These are phyloP conservation scores for Nasonovia ribisnigri DNA, from an alignment of 2,888 invertebrate genomes.

Conservation along the genomic window DNA sequence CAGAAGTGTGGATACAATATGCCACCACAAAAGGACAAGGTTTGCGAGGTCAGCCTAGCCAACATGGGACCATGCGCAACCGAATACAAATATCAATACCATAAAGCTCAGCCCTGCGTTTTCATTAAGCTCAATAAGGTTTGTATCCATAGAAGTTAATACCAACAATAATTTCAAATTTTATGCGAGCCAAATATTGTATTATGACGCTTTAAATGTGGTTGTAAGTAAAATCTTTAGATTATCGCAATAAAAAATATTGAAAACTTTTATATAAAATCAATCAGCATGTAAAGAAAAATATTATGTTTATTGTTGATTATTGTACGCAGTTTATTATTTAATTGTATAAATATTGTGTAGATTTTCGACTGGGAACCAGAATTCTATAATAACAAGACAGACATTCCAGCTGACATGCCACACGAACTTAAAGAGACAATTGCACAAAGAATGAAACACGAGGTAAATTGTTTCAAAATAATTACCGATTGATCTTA, in stretches of 20 bases:
- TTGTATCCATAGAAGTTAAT: constrained; percentile 68
- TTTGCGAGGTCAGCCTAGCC: constrained; percentile 73
- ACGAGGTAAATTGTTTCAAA: constrained; percentile 38
- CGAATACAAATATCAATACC: constrained; percentile 77
- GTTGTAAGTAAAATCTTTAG: too few relatives aligned
- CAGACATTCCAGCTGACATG: constrained; percentile 75
- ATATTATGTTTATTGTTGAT: neutral
- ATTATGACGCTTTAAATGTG: too few relatives aligned
- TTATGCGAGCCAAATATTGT: neutral
- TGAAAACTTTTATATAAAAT: neutral
- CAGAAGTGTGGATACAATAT: constrained; percentile 74
- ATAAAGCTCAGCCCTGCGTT: constrained; percentile 83
- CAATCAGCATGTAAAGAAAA: neutral
- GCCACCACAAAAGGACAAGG: constrained; percentile 71
- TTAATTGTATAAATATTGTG: constrained; percentile 66
- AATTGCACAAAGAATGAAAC: constrained; percentile 4
- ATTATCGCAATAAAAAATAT: neutral
- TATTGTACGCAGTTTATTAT: neutral
- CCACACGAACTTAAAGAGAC: constrained; percentile 68
- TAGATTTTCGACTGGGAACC: constrained; percentile 84
- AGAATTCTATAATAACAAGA: constrained; percentile 74
- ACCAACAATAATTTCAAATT: neutral
- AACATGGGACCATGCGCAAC: constrained; percentile 73
- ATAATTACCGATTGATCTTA: neutral
- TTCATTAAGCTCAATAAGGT: constrained; percentile 88